Conservation (phyloP, 1,140 invertebrate species). For the Orchestia grillus region DNA sequence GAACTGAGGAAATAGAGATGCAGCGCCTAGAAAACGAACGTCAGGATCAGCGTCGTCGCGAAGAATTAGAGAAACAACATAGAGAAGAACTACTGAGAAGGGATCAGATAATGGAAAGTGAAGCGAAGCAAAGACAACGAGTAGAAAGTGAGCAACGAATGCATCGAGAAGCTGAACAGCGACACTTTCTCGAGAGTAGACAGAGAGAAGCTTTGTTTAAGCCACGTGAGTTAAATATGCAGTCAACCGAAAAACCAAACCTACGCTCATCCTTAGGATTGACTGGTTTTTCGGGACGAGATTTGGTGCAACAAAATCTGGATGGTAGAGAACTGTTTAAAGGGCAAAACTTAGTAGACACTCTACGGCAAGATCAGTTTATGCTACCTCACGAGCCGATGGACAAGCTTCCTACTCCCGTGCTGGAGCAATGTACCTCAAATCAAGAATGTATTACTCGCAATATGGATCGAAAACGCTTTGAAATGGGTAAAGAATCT, state of each 20-base stretch:
- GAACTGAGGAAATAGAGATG: background rate
- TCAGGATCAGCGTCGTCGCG: background rate
- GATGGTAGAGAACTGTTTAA: background rate
- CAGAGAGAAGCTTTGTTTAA: background rate
- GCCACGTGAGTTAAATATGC: background rate
- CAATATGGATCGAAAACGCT: background rate
- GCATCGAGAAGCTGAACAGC: slow-evolving; percentile 7
- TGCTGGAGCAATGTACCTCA: background rate
- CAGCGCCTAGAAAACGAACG: background rate
- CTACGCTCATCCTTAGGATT: background rate
- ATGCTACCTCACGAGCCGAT: background rate
- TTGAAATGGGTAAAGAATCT: background rate
- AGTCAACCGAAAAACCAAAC: background rate
- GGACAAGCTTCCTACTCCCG: slow-evolving; percentile 4
- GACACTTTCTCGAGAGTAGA: background rate
- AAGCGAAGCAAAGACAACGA: background rate
- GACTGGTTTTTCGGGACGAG: background rate
- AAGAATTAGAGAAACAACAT: background rate
- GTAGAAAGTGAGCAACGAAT: background rate
- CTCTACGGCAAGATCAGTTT: background rate
- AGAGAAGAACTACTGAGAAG: background rate
- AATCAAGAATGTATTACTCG: background rate
- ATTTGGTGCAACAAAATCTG: background rate
- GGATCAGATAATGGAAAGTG: background rate
- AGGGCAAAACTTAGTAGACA: background rate